Evolutionary conservation across 2,113 vertebrate species (phyloP).

Genomic region (Ascaphus truei): DNA sequence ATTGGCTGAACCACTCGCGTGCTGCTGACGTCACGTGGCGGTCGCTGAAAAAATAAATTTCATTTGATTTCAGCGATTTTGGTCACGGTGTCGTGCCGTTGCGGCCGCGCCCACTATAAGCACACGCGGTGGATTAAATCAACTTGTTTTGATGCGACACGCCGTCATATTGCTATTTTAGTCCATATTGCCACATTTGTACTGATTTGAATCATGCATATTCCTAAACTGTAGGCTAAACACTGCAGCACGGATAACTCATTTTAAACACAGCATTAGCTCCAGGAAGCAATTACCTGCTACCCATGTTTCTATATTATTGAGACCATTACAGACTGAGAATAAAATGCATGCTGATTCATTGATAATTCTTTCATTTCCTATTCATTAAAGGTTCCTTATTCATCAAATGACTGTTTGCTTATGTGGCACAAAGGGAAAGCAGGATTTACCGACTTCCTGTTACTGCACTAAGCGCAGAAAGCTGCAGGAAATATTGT

Average conservation of each 20-base stretch:
- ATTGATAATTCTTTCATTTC: slow-evolving; percentile 25
- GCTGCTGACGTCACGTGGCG: too few relatives aligned
- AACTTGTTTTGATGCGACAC: too few relatives aligned
- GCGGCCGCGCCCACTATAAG: too few relatives aligned
- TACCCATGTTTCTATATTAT: slow-evolving; percentile 15
- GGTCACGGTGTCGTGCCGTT: too few relatives aligned
- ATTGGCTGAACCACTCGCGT: too few relatives aligned
- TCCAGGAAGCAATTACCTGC: slow-evolving; percentile 13
- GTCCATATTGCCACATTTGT: too few relatives aligned
- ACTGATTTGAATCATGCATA: not conserved
- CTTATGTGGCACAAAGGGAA: not conserved
- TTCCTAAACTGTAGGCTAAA: not conserved
- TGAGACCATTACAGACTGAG: slow-evolving; percentile 23
- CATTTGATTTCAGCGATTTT: too few relatives aligned
- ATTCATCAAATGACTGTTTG: not conserved
- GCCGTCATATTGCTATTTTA: too few relatives aligned
- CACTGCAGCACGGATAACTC: not conserved
- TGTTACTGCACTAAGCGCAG: not conserved
- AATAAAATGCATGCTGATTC: slow-evolving; percentile 24
- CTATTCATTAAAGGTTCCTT: slow-evolving; percentile 2
- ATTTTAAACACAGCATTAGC: slow-evolving; percentile 26
- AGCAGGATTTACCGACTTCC: slow-evolving; percentile 2
- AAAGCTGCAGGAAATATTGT: too few relatives aligned
- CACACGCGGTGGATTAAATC: too few relatives aligned
- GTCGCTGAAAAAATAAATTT: too few relatives aligned